phyloP scores from a whole-genome alignment of 2,113 vertebrate genomes.

The Cromileptes altivelis region DNA sequence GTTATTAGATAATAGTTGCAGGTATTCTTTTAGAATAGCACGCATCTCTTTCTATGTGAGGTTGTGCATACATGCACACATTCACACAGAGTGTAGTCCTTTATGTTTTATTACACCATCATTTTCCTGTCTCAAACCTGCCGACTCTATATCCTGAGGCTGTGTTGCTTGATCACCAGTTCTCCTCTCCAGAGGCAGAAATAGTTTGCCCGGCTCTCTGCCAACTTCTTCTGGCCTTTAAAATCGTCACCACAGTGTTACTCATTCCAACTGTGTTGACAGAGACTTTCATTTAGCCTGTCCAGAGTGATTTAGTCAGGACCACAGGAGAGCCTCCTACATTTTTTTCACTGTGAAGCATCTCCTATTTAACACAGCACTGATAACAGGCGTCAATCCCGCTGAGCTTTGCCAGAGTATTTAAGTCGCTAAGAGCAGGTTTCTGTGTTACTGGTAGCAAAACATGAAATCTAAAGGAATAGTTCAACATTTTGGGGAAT shows the following conservation, averaged over 20 bases:
- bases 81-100: background rate
- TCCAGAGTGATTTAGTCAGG: constrained; percentile 9
- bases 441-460: background rate
- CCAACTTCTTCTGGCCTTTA: constrained; percentile 29
- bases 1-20: background rate
- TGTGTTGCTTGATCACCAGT: constrained; percentile 17
- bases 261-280: constrained; percentile 33
- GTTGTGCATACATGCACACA: background rate
- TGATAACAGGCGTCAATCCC: background rate
- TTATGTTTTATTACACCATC: constrained; percentile 19
- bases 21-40: too few species aligned
- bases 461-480: background rate
- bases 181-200: background rate
- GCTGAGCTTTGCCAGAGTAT: background rate
- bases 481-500: background rate
- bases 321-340: background rate
- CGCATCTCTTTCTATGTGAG: background rate
- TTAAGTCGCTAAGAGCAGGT: background rate
- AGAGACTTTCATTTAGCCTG: constrained; percentile 23
- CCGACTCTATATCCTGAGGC: constrained; percentile 10
- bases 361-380: constrained; percentile 9
- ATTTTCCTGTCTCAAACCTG: background rate
- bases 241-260: constrained; percentile 21
- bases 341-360: background rate
- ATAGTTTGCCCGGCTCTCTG: background rate